Evolutionary conservation across 1,140 invertebrate species (phyloP), one percentile per base, ranked within the genome.

Genomic region (Leptonema lineaticorne): DNA sequence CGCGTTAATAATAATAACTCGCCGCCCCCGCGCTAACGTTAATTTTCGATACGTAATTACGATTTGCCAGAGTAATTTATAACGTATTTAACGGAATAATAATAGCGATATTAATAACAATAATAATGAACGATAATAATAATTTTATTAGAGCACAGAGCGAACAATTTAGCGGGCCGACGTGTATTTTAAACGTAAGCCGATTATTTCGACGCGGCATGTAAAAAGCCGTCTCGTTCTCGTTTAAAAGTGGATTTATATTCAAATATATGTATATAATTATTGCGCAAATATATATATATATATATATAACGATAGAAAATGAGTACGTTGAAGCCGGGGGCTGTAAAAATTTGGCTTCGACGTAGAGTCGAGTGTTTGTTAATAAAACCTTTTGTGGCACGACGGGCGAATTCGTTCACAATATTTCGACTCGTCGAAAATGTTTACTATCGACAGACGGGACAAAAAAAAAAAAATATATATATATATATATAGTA

Each of bases 301-400:
- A 8, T 50, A 50, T 50, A 22, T 50, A 50, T 50, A 50, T 20
- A 18, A n/a, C 16, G 18, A 16, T 8, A 60, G 30, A 60, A 29
- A 60, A 41, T 41, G 46, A 50, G 24, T 45, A 59, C 57, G 58
- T 29, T n/a, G 53, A 20, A 20, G 64, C 69, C 64, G 37, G 46
- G 59, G 64, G 69, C 69, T 67, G 64, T 62, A 64, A 70, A 70
- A 70, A 70, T 70, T 70, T 70, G 69, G 69, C 69, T 70, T 70
- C 69, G 50, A 64, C 67, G 67, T 64, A 70, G 67, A 70, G 69
- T 64, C 62, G 57, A n/a, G n/a, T 70, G 67, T 70, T 70, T 70
- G 69, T 64, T 70, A 70, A 70, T 70, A 70, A 70, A 70, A 70
- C 69, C 69, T 70, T 70, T 18, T 50, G 46, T 24, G 59, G 69